phyloP scores from a whole-genome alignment of 2,113 vertebrate species.

The Neogobius melanostomus region DNA sequence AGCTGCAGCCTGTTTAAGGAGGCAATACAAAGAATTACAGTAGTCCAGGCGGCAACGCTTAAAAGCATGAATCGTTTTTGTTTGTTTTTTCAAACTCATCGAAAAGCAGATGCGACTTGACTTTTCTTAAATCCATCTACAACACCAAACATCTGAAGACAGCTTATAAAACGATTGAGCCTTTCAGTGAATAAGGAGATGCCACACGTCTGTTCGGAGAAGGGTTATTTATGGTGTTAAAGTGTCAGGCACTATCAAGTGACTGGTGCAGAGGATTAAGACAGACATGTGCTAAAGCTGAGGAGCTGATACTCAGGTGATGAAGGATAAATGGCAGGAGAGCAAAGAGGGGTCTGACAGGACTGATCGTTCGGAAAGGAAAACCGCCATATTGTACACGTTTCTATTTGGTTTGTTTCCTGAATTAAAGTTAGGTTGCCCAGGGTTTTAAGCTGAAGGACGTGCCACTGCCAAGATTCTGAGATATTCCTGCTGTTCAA shows the following conservation, averaged over 20 bases:
- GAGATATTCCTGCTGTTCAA: background rate
- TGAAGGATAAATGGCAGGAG: slow-evolving; percentile 46
- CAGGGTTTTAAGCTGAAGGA: background rate
- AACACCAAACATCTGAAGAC: background rate
- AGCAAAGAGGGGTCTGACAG: slow-evolving; percentile 31
- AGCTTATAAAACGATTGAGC: slow-evolving; percentile 14
- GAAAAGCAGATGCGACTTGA: too few relatives aligned
- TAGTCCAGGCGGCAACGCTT: too few relatives aligned
- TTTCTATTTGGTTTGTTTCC: too few relatives aligned
- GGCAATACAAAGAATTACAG: too few relatives aligned
- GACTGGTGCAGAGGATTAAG: slow-evolving; percentile 50
- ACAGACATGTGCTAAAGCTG: slow-evolving; percentile 43
- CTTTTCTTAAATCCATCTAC: background rate
- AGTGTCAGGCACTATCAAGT: slow-evolving; percentile 56
- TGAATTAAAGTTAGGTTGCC: background rate
- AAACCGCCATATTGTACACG: background rate
- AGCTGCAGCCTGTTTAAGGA: too few relatives aligned
- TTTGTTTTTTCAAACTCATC: too few relatives aligned
- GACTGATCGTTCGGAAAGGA: background rate
- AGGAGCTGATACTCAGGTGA: slow-evolving; percentile 42
- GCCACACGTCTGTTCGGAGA: slow-evolving; percentile 32
- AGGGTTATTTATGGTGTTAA: slow-evolving; percentile 47
- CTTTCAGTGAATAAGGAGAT: slow-evolving; percentile 30
- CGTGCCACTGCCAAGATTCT: background rate
- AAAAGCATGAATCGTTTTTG: too few relatives aligned